Evolutionary conservation across 2,888 invertebrate genomes (phyloP), one percentile per base, ranked within the genome.

Genomic region (Drosophila vallismaia): DNA sequence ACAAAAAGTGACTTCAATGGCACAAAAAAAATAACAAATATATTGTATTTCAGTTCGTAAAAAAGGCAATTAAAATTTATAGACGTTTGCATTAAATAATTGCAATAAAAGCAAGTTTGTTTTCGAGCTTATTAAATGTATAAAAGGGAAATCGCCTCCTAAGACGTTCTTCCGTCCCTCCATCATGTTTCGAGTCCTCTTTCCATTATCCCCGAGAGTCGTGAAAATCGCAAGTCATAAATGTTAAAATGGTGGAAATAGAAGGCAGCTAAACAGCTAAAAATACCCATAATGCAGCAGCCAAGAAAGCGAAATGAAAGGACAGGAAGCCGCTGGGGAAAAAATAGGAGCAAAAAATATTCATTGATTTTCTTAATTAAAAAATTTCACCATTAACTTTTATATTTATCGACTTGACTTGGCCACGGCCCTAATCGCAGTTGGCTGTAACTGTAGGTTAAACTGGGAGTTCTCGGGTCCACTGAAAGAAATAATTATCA

Each of bases 311-410:
- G 1, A 12, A 40, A 54, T 19, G 28, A 28, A 29, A 6, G 29
- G 46, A 36, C 33, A 29, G 9, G 19, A 24, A 31, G 42, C 33
- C 5, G 9, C 24, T 24, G 31, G 62, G 28, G 75, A 77, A 71
- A 56, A 53, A 62, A 69, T 52, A 53, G 48, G 63, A 70, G 63
- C 66, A 77, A 80, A 49, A 80, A 75, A 77, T 75, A 80, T 83
- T 86, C 82, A 82, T 82, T 82, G 82, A 82, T 86, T 84, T 84
- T 81, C 77, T 84, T 84, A 84, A 84, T 84, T 84, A 86, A 84
- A 83, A 83, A 86, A 79, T 81, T 81, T 73, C 51, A 64, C 79
- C 76, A 86, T 84, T 74, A 84, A 77, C 76, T 81, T 84, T 84
- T 86, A 84, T 84, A 81, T 84, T 86, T 76, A 86, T 84, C 75